These are phyloP conservation scores for Dreissena polymorpha DNA, from an alignment of 1,140 invertebrate genomes.

Conservation along the genomic window DNA sequence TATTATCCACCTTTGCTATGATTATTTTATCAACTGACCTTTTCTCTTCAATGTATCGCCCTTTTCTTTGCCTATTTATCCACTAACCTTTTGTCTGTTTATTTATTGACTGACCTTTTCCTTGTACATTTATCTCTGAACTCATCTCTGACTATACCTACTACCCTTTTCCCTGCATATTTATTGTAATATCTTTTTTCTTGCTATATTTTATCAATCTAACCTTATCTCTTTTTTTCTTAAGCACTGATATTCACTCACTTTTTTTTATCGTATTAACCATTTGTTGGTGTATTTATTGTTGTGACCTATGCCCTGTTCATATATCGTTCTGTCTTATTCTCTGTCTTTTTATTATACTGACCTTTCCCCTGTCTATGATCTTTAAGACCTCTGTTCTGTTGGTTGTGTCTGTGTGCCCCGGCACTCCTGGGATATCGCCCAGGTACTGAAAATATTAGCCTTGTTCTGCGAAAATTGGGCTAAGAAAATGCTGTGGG, in stretches of 20 bases:
- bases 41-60: no score
- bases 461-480: no score
- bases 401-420: constrained; percentile 76
- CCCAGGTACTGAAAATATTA: constrained; percentile 75
- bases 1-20: no score
- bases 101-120: no score
- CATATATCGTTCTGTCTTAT: no score
- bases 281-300: neutral
- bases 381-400: constrained; percentile 76
- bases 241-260: neutral
- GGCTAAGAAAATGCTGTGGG: neutral
- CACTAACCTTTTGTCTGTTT: no score
- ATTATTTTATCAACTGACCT: no score
- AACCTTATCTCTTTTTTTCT: neutral
- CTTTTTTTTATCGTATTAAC: neutral
- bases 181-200: no score
- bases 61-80: no score
- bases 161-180: no score
- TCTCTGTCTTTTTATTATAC: neutral
- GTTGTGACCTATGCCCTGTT: neutral
- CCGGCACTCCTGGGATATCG: constrained; percentile 72
- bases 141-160: no score
- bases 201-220: neutral
- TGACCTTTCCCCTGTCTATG: constrained; percentile 77
- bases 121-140: no score